These are phyloP conservation scores for Onthophagus taurus DNA, from an alignment of 1,140 invertebrate species.

Conservation along the genomic window DNA sequence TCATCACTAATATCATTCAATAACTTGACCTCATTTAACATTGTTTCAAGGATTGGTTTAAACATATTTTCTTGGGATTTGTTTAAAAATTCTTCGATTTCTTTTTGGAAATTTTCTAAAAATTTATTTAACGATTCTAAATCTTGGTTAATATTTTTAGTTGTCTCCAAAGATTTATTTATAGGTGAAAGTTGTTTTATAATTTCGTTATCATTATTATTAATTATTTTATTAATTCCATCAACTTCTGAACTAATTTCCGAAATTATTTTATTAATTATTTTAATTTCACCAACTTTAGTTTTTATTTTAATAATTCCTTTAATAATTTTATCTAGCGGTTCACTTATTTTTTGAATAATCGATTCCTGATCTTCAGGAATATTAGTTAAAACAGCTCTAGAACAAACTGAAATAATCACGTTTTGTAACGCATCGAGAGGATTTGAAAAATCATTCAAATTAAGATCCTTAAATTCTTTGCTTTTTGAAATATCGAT, in stretches of 20 bases:
- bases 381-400: slow-evolving; percentile 22
- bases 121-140: background rate
- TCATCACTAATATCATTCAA: slow-evolving; percentile 1
- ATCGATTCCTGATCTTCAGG: slow-evolving; percentile 22
- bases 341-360: slow-evolving; percentile 26
- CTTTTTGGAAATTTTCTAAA: background rate
- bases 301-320: slow-evolving; percentile 24
- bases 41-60: background rate
- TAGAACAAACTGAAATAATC: slow-evolving; percentile 30
- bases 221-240: too few species aligned
- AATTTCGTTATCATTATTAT: too few species aligned
- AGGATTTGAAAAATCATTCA: slow-evolving; percentile 25
- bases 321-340: slow-evolving; percentile 27
- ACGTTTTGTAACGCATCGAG: slow-evolving; percentile 28
- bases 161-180: too few species aligned
- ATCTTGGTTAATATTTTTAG: too few species aligned
- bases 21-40: background rate
- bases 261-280: too few species aligned
- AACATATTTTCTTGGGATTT: background rate
- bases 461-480: slow-evolving; percentile 9
- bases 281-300: background rate
- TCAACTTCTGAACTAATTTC: too few species aligned
- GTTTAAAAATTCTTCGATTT: background rate
- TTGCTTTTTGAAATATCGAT: slow-evolving; percentile 9
- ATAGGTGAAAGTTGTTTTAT: too few species aligned